Conservation (phyloP, 2,113 vertebrate species). For the Serinus canaria region DNA sequence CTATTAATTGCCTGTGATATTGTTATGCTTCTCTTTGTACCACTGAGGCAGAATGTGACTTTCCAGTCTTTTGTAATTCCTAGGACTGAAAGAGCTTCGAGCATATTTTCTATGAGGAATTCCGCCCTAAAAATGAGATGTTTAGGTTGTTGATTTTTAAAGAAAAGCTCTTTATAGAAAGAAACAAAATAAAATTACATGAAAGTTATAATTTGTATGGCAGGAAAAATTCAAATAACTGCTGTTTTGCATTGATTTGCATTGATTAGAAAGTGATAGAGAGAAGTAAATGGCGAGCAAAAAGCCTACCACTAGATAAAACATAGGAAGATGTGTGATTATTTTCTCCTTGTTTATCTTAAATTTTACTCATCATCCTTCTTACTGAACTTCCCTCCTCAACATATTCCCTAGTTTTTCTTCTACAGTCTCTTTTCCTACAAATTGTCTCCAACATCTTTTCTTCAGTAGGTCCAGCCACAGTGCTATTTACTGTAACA, state of each 20-base stretch:
- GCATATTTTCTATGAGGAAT: not conserved
- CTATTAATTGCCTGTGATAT: not conserved
- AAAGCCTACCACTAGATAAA: not conserved
- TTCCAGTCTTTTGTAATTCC: not conserved
- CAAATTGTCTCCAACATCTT: not conserved
- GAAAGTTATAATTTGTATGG: not conserved
- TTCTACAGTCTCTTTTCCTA: not conserved
- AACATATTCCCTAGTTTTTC: not conserved
- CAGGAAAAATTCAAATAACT: not conserved
- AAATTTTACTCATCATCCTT: not conserved
- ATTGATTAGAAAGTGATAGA: not conserved
- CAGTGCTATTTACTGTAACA: not conserved
- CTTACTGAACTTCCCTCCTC: not conserved
- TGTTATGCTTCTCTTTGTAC: not conserved
- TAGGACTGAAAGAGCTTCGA: not conserved
- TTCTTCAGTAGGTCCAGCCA: not conserved
- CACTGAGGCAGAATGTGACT: not conserved
- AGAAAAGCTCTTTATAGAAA: not conserved
- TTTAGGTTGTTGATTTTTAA: not conserved
- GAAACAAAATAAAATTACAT: not conserved
- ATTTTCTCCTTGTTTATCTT: not conserved
- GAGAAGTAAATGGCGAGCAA: not conserved
- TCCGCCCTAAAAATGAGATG: not conserved
- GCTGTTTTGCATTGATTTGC: not conserved
- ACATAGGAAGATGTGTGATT: not conserved